A percentile compares a stretch with the other conserved stretches of the same genome.
Conservation (phyloP, 2,888 invertebrate genomes). For the Hydrotaea diabolus region DNA sequence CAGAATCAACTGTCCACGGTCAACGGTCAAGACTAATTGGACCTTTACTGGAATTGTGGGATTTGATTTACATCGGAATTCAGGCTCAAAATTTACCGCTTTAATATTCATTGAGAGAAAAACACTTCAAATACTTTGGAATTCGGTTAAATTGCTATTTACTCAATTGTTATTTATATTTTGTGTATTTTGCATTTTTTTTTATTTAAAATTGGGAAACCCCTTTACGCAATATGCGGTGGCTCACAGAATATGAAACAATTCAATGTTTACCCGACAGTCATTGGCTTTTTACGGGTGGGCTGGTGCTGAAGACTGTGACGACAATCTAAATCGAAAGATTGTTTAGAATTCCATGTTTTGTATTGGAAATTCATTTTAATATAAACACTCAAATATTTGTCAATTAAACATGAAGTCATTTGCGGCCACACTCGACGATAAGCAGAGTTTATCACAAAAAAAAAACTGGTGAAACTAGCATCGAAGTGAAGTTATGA, state of each 20-base stretch:
- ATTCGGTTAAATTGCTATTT: background rate
- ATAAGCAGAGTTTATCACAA: too few relatives aligned
- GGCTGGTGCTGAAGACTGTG: background rate
- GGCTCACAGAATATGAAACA: background rate
- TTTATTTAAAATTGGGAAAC: conserved; percentile 47
- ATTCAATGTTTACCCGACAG: background rate
- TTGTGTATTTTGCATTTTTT: background rate
- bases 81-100: too few relatives aligned
- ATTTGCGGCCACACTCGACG: too few relatives aligned
- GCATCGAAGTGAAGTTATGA: too few relatives aligned
- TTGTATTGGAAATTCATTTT: background rate
- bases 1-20: too few relatives aligned
- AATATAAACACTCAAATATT: background rate
- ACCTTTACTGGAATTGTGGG: too few relatives aligned
- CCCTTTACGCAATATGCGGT: conserved; percentile 45
- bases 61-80: too few relatives aligned
- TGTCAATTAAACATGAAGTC: background rate
- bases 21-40: too few relatives aligned
- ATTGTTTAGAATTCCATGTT: background rate
- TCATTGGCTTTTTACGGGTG: conserved; percentile 12
- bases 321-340: background rate
- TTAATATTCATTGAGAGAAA: too few relatives aligned
- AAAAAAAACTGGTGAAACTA: too few relatives aligned
- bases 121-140: background rate
- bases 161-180: conserved; percentile 12